Percentiles rank a stretch among this genome's conserved stretches.
Conservation (phyloP, 1,140 invertebrate genomes). For the Achroia grisella region DNA sequence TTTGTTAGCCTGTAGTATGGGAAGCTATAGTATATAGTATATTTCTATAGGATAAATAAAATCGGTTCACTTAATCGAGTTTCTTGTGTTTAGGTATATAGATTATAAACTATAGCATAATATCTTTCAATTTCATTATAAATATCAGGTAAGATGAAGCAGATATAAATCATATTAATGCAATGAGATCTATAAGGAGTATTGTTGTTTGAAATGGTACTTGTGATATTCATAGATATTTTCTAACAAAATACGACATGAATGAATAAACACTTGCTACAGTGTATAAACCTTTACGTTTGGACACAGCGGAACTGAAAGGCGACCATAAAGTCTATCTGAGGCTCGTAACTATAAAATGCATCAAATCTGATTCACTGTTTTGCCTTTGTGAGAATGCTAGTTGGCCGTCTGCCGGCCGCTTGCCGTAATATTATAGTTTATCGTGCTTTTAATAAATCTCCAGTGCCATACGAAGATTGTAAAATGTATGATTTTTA, state of each 20-base stretch:
- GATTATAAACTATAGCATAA: no score
- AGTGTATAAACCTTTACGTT: constrained; percentile 2
- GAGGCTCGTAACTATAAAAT: constrained; percentile 46
- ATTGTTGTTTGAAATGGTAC: no score
- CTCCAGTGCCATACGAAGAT: constrained; percentile 22
- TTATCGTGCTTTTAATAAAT: constrained; percentile 47
- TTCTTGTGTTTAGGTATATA: no score
- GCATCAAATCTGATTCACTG: constrained; percentile 49
- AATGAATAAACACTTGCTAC: background rate
- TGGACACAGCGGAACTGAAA: constrained; percentile 19
- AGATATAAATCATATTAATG: no score
- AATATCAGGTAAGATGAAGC: no score
- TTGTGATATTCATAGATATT: no score
- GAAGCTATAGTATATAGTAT: no score
- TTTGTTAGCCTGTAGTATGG: no score
- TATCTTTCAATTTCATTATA: no score
- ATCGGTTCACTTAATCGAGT: no score
- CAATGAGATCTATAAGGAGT: no score
- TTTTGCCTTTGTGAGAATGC: constrained; percentile 34
- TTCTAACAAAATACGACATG: background rate
- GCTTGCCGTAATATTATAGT: constrained; percentile 30
- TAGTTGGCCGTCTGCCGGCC: constrained; percentile 30
- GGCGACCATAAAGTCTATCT: constrained; percentile 40
- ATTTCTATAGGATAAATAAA: no score
- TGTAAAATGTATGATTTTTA: constrained; percentile 48